Evolutionary conservation across 2,113 vertebrate species (phyloP).

Genomic region (Xerus inauris): DNA sequence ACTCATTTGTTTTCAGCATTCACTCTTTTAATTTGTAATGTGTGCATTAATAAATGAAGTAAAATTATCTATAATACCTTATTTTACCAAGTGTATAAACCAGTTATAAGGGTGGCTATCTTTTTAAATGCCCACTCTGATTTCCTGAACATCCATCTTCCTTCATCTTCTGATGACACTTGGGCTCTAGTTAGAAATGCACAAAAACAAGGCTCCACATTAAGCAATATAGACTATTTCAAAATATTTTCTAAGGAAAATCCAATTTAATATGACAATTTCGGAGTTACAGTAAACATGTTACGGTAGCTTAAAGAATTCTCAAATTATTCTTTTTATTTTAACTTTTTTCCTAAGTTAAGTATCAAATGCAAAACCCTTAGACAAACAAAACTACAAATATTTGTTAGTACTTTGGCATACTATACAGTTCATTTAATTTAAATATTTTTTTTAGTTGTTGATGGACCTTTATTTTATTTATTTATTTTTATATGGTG

Average conservation of each 20-base stretch:
- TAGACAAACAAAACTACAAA: not conserved
- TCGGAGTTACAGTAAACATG: not conserved
- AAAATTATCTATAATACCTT: not conserved
- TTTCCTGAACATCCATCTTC: not conserved
- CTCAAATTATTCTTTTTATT: not conserved
- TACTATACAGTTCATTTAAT: not conserved
- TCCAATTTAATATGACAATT: not conserved
- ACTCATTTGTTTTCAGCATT: not conserved
- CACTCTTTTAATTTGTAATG: conserved; percentile 28
- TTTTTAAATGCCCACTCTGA: not conserved
- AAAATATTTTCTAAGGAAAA: not conserved
- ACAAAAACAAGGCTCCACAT: not conserved
- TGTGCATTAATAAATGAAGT: not conserved
- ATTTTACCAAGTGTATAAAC: not conserved
- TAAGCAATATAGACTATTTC: not conserved
- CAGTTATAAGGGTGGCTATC: not conserved
- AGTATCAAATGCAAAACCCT: conserved; percentile 10
- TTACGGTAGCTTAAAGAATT: not conserved
- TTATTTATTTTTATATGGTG: too few relatives aligned
- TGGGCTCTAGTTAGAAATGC: not conserved
- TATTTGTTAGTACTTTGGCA: conserved; percentile 9
- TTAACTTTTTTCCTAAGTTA: not conserved
- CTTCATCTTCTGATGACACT: not conserved
- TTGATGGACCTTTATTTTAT: too few relatives aligned
- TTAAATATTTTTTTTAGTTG: not conserved